Conservation (phyloP, 1,140 invertebrate genomes). For the Polypedilum vanderplanki region DNA sequence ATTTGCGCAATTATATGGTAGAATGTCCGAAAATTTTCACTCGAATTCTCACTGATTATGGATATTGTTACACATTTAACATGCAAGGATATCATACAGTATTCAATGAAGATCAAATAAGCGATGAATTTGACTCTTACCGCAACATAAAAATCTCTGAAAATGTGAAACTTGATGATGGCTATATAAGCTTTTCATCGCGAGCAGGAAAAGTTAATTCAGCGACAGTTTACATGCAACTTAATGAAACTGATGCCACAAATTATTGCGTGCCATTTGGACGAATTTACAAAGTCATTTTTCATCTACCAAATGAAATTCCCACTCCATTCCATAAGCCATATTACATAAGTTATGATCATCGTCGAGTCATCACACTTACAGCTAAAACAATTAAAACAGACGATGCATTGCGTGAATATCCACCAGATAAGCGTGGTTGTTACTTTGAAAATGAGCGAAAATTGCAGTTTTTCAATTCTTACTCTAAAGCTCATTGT, state of each 20-base stretch:
- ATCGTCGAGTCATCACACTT: neutral
- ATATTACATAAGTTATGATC: neutral
- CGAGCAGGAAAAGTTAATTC: neutral
- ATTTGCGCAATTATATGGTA: neutral
- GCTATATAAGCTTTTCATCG: neutral
- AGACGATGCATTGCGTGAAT: neutral
- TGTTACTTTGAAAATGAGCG: slow-evolving; percentile 58
- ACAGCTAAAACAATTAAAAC: neutral
- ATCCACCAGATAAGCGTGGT: slow-evolving; percentile 46
- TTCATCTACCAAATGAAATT: neutral
- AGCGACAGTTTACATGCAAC: neutral
- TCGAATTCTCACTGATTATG: neutral
- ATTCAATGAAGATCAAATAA: neutral
- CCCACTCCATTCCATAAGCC: neutral
- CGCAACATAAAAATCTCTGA: neutral
- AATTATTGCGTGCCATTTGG: neutral
- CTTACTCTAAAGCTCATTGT: slow-evolving; percentile 69
- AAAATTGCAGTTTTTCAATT: slow-evolving; percentile 53
- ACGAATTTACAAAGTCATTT: neutral
- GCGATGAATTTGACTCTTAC: neutral
- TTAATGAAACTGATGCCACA: neutral
- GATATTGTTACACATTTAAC: neutral
- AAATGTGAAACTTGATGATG: neutral
- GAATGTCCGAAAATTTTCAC: neutral
- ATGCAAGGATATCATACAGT: neutral